Conservation (phyloP, 2,888 invertebrate genomes). For the Boloria euphrosyne region DNA sequence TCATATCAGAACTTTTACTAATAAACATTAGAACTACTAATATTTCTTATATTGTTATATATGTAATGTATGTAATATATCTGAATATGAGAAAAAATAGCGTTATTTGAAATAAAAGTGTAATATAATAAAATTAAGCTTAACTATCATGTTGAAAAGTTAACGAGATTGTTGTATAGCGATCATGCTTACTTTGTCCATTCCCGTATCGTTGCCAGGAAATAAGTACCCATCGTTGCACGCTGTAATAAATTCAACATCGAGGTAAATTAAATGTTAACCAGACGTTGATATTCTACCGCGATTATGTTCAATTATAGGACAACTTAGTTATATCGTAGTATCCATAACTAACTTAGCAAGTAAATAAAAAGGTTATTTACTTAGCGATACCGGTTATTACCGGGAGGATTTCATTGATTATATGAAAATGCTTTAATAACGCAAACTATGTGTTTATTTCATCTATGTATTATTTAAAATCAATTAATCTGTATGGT, state of each 20-base stretch:
- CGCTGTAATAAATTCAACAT: slow-evolving; percentile 44
- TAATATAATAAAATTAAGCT: slow-evolving; percentile 61
- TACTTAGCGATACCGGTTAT: background rate
- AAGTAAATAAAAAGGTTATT: slow-evolving; percentile 10
- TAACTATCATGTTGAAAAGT: slow-evolving; percentile 67
- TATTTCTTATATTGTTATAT: too few species aligned
- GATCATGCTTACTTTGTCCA: slow-evolving; percentile 50
- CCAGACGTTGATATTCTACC: slow-evolving; percentile 37
- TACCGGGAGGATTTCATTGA: background rate
- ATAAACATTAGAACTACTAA: too few species aligned
- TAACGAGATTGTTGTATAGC: slow-evolving; percentile 63
- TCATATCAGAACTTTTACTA: too few species aligned
- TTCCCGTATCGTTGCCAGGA: slow-evolving; percentile 40
- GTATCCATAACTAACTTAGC: slow-evolving; percentile 14
- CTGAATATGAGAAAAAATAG: slow-evolving; percentile 14
- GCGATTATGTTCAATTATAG: slow-evolving; percentile 39
- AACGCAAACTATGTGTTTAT: too few species aligned
- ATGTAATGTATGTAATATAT: too few species aligned
- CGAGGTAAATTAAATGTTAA: slow-evolving; percentile 41
- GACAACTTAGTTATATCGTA: slow-evolving; percentile 34
- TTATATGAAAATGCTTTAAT: too few species aligned
- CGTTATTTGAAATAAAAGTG: slow-evolving; percentile 53
- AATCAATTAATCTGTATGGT: too few species aligned
- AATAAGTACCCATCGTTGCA: slow-evolving; percentile 42
- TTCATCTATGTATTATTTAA: too few species aligned